Evolutionary conservation across 2,888 invertebrate species (phyloP).

Genomic region (Epicampocera succincta): DNA sequence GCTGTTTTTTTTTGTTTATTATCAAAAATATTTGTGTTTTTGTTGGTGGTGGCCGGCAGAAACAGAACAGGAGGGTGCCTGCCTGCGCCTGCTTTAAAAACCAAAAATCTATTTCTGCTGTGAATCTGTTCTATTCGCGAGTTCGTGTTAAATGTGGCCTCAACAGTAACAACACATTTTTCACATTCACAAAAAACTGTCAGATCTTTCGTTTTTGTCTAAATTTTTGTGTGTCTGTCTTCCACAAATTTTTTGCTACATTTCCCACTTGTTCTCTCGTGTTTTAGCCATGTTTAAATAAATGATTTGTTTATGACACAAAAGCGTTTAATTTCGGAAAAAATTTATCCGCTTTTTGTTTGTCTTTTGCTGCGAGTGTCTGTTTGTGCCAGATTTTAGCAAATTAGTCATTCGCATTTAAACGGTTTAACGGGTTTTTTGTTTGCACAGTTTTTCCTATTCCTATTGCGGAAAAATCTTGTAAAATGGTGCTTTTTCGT

Average conservation of each 20-base stretch:
- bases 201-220: too few relatives aligned
- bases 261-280: slow-evolving; percentile 16
- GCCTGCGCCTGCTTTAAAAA: background rate
- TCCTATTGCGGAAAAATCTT: slow-evolving; percentile 38
- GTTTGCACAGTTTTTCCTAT: slow-evolving; percentile 31
- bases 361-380: slow-evolving; percentile 1
- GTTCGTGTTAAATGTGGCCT: slow-evolving; percentile 26
- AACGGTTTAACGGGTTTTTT: slow-evolving; percentile 58
- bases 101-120: background rate
- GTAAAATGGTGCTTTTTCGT: slow-evolving; percentile 32
- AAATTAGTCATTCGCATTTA: slow-evolving; percentile 56
- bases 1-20: slow-evolving; percentile 25
- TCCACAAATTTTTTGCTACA: background rate
- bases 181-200: slow-evolving; percentile 12
- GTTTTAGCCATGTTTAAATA: slow-evolving; percentile 43
- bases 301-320: slow-evolving; percentile 61
- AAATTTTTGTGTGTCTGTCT: too few relatives aligned
- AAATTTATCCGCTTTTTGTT: slow-evolving; percentile 7
- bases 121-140: slow-evolving; percentile 15
- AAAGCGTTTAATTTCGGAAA: slow-evolving; percentile 48
- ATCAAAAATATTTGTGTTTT: slow-evolving; percentile 9
- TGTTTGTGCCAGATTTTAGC: slow-evolving; percentile 30
- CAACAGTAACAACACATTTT: slow-evolving; percentile 62
- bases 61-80: slow-evolving; percentile 42
- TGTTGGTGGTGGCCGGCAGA: background rate